These are phyloP conservation scores for Darevskia nairensis DNA, from an alignment of 2,797 vertebrate species.

Conservation along the genomic window DNA sequence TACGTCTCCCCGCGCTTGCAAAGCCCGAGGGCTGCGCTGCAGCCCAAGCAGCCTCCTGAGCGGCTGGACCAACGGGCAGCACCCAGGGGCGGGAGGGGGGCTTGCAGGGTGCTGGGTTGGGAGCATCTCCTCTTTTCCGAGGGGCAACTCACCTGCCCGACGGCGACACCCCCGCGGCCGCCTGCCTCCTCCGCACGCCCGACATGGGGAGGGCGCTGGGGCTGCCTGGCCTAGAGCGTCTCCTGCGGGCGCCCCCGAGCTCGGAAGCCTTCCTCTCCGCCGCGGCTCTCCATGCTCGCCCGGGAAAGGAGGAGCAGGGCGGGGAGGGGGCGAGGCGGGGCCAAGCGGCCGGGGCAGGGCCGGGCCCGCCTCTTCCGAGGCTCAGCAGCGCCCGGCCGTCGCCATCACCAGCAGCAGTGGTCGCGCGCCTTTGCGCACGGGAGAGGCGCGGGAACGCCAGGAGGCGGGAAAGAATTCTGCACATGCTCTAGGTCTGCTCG, in stretches of 20 bases:
- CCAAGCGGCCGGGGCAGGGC: neutral
- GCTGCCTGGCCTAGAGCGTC: neutral
- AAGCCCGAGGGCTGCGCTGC: too few relatives aligned
- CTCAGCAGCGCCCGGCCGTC: neutral
- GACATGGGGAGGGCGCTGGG: constrained; percentile 14
- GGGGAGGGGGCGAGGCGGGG: neutral
- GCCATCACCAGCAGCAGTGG: neutral
- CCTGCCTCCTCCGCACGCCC: constrained; percentile 29
- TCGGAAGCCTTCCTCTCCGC: neutral
- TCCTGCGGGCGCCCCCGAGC: constrained; percentile 20
- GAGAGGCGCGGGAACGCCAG: neutral
- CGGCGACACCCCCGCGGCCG: constrained; percentile 22
- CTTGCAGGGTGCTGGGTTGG: too few relatives aligned
- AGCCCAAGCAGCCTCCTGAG: too few relatives aligned
- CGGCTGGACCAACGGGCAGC: too few relatives aligned
- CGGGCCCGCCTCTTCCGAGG: neutral
- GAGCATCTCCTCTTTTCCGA: too few relatives aligned
- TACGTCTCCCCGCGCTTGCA: too few relatives aligned
- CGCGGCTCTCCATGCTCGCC: neutral
- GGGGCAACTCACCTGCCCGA: constrained; percentile 49
- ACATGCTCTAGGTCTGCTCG: neutral
- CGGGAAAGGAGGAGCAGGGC: neutral
- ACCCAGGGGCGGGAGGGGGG: too few relatives aligned
- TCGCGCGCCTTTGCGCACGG: neutral
- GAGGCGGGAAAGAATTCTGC: neutral